A percentile compares a stretch with the other conserved stretches of the same genome.
Conservation (phyloP, 2,113 vertebrate species). For the Callipepla squamata region DNA sequence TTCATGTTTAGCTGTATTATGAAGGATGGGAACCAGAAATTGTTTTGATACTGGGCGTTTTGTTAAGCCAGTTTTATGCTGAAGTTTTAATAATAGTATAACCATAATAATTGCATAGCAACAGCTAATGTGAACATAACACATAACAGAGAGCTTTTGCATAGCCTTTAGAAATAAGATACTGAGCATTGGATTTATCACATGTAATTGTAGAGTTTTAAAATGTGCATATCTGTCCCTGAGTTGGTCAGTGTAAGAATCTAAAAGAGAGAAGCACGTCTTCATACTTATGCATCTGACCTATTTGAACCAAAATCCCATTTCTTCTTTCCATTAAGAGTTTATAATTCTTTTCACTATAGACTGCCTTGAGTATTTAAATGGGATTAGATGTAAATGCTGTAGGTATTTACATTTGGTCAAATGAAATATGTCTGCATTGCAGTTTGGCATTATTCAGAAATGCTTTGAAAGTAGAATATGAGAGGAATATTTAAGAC, state of each 20-base stretch:
- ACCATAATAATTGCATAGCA: slow-evolving; percentile 34
- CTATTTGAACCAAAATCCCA: background rate
- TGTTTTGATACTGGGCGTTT: background rate
- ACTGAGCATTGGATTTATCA: background rate
- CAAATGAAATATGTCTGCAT: background rate
- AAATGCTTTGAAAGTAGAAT: background rate
- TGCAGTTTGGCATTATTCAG: background rate
- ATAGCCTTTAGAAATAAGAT: background rate
- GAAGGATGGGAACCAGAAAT: background rate
- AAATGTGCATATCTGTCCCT: background rate
- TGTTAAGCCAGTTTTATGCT: background rate
- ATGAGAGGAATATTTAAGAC: background rate
- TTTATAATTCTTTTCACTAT: background rate
- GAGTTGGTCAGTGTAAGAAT: background rate
- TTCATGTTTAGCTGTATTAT: slow-evolving; percentile 24
- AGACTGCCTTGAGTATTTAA: background rate
- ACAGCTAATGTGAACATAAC: background rate
- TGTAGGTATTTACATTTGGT: background rate
- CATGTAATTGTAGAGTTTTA: background rate
- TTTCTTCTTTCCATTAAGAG: background rate
- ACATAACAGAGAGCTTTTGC: background rate
- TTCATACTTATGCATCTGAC: background rate
- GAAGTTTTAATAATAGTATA: slow-evolving; percentile 31
- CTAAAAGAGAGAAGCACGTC: background rate
- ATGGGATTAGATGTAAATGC: background rate